Base-by-base conservation (phyloP, 1,140 invertebrate genomes). In the Cecropterus lyciades region DNA sequence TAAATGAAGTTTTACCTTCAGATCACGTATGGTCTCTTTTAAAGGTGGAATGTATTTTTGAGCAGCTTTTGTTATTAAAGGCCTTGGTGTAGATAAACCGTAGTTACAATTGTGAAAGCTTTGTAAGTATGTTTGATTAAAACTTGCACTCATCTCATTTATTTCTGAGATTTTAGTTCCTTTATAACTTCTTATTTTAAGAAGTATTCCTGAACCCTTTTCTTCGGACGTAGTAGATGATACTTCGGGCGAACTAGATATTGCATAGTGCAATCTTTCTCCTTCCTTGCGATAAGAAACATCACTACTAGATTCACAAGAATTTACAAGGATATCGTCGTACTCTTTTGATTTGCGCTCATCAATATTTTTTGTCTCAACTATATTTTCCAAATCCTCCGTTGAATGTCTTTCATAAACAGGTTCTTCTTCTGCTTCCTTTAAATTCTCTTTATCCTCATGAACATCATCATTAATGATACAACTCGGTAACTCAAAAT, bases 31-130 rank as follows among this genome's bases (percentile, higher is more conserved):
- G 11, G 74, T 73, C 69, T 84, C 81, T 75, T 88, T 86, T 66
- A 88, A 55, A 24, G 92, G 91, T 27, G 92, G 91, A 73, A 92
- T 92, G 68, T 92, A 92, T 81, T 92, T 93, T 80, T 91, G 85
- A 55, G 92, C 92, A 49, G 85, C 92, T 81, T 93, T 93, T 43
- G 92, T 93, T 20, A 92, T 81, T 56, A 91, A 75, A 42, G 83
- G 82, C 24, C 80, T 68, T 60, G 76, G 77, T 33, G 69, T 42
- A 15, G 17, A n/a, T 45, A 45, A 57, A 59, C 77, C 65, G 40
- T 77, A 70, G 65, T 70, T 82, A 3, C 16, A 24, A 56, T 69
- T 67, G 42, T 77, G 72, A 53, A 14, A 57, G 27, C 20, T 57
- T 15, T 63, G 48, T 10, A 37, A 24, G 13, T 43, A 37, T 27